A percentile compares a stretch with the other conserved stretches of the same genome.
These are phyloP conservation scores for Diadromus collaris DNA, from an alignment of 2,888 invertebrate genomes.

Conservation along the genomic window DNA sequence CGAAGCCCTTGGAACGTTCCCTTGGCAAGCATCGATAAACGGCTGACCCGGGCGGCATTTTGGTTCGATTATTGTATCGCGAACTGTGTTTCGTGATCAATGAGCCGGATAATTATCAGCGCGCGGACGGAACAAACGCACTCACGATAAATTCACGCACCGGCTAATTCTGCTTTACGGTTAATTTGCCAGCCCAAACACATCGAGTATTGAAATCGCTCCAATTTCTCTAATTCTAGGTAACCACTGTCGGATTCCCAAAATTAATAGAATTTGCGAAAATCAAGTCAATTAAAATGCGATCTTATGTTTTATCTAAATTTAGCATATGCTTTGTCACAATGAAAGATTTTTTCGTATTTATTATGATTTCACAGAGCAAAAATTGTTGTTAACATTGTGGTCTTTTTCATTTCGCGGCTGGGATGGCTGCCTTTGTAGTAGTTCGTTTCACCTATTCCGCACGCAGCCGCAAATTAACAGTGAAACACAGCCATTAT, in stretches of 20 bases:
- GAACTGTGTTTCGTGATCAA: slow-evolving; percentile 34
- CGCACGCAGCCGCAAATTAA: slow-evolving; percentile 32
- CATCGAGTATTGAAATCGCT: background rate
- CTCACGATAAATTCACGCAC: slow-evolving; percentile 12
- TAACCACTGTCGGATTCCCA: background rate
- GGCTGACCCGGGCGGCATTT: background rate
- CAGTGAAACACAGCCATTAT: slow-evolving; percentile 33
- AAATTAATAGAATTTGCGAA: background rate
- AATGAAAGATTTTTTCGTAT: background rate
- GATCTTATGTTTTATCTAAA: background rate
- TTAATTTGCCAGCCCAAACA: background rate
- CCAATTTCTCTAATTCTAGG: background rate
- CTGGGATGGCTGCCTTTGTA: slow-evolving; percentile 22
- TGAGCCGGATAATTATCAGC: slow-evolving; percentile 29
- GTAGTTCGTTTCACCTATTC: slow-evolving; percentile 17
- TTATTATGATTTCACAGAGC: slow-evolving; percentile 29
- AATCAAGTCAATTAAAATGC: background rate
- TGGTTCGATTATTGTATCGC: slow-evolving; percentile 34
- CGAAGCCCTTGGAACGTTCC: slow-evolving; percentile 16
- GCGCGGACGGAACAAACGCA: slow-evolving; percentile 27
- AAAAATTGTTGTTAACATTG: slow-evolving; percentile 26
- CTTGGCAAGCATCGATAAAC: slow-evolving; percentile 18
- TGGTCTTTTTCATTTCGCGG: slow-evolving; percentile 6
- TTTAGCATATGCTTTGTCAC: background rate
- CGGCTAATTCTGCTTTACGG: slow-evolving; percentile 2